Evolutionary conservation across 2,113 vertebrate species (phyloP).

Genomic region (Procavia capensis): DNA sequence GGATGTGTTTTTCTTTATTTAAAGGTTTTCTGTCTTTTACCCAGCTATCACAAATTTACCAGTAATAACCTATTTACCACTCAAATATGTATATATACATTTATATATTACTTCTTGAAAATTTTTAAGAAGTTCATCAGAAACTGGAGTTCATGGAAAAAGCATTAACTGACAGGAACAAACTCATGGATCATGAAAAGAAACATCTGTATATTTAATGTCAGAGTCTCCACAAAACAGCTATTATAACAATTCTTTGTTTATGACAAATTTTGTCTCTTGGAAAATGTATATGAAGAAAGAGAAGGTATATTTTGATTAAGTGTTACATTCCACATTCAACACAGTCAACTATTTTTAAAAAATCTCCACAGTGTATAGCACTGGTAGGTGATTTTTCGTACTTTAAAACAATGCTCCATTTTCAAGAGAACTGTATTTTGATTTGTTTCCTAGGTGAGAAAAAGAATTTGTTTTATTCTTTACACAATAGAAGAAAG

Average conservation of each 20-base stretch:
- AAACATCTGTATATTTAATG: background rate
- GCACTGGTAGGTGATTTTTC: background rate
- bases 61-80: background rate
- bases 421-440: conserved; percentile 34
- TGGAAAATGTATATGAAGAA: background rate
- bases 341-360: background rate
- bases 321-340: background rate
- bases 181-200: background rate
- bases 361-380: background rate
- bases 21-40: background rate
- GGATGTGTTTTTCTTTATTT: background rate
- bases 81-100: no score
- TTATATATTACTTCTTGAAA: background rate
- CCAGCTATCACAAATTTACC: background rate
- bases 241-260: background rate
- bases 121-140: conserved; percentile 15
- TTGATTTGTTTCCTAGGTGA: conserved; percentile 7
- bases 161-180: background rate
- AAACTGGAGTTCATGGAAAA: background rate
- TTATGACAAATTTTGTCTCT: background rate
- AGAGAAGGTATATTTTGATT: background rate
- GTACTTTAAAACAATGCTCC: conserved; percentile 50
- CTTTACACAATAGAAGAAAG: conserved; percentile 20
- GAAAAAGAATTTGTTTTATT: conserved; percentile 26
- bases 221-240: background rate